Percentiles rank a stretch among this genome's conserved stretches.
Evolutionary conservation across 2,797 vertebrate species (phyloP).

Genomic region (Tapirus indicus): DNA sequence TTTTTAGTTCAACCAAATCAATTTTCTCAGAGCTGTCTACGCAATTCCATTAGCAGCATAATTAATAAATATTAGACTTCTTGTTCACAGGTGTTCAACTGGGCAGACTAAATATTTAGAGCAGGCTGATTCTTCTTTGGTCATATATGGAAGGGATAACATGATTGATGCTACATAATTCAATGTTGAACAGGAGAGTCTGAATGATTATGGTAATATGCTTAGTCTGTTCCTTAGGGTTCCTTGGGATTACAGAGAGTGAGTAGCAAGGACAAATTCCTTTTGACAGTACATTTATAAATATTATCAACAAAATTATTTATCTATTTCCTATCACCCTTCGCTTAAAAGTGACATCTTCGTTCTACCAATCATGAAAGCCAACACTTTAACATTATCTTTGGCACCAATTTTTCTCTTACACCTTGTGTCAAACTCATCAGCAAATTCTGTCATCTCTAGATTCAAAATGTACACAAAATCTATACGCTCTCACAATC

Average conservation of each 20-base stretch:
- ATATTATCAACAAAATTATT: neutral
- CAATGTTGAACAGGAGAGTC: neutral
- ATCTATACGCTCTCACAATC: neutral
- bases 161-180: neutral
- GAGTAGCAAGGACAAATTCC: neutral
- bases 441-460: neutral
- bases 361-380: neutral
- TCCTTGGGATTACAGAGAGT: neutral
- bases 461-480: neutral
- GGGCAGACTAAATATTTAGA: slow-evolving; percentile 15
- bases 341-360: neutral
- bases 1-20: neutral
- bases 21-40: neutral
- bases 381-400: neutral
- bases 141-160: neutral
- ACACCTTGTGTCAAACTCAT: neutral
- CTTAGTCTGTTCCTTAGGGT: neutral
- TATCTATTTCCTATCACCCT: neutral
- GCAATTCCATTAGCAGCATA: neutral
- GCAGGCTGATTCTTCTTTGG: neutral
- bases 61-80: neutral
- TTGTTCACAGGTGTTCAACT: neutral
- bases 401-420: neutral
- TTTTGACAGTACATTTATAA: neutral
- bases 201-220: neutral